Base-by-base conservation (phyloP, 30 jellyfish, hydroid and myxozoan species). In the Hydractinia echinata region DNA sequence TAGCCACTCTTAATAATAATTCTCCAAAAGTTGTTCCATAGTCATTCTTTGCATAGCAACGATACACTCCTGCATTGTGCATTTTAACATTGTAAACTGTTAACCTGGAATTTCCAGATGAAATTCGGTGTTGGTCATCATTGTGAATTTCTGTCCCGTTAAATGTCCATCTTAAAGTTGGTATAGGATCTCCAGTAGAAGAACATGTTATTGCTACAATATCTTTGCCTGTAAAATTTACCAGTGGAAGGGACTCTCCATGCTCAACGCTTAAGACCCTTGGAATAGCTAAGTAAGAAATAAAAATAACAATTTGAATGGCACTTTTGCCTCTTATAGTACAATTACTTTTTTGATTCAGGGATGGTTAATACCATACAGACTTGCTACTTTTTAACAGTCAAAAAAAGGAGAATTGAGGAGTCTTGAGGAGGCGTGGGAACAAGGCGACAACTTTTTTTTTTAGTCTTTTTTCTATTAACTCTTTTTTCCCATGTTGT, bases 21-120 rank as follows among this genome's bases (percentile, higher is more conserved):
- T 77, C 76, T 30, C 85, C 85, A 77, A 77, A 77, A 21, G 55
- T 51, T 9, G 85, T 54, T 16, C 85, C 85, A 77, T 4, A 52
- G 54, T 56, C 55, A 54, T 77, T 77, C 19, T 52, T 77, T 51
- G 85, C 85, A n/a, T 54, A 15, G 60, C 85, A 77, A 54, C n/a
- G 72, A 64, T 77, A 77, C 55, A 30, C 53, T 48, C 85, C 85
- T 9, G 73, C 21, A 51, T 77, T 53, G 6, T 19, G 7, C 19
- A 6, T 8, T 15, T 55, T 56, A 16, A 77, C 76, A 1, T 54
- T 61, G n/a, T 77, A 77, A 3, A 77, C 66, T 14, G 21, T 56
- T 49, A 77, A 60, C n/a, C 39, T 60, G 14, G 53, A 10, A 15
- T 77, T 77, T 10, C 9, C 8, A 5, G 56, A 11, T 48, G 61